phyloP scores from a whole-genome alignment of 2,113 vertebrate species.

The Gobio gobio region DNA sequence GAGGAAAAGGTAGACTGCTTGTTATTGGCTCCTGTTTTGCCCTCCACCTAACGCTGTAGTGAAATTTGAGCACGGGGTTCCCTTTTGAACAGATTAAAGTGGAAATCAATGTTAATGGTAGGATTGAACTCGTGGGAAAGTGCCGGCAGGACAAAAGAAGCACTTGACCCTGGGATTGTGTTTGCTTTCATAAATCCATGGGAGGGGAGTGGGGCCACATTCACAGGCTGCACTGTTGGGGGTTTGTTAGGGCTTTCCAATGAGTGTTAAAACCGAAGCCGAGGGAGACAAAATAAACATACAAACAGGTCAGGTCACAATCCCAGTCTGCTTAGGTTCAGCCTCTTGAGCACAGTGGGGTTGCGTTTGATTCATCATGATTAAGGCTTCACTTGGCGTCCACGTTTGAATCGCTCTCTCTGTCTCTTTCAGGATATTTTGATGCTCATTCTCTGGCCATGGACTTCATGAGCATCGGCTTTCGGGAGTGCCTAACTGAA shows the following conservation, averaged over 20 bases:
- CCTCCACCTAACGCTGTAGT: constrained; percentile 53
- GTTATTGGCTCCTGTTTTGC: constrained; percentile 41
- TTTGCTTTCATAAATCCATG: constrained; percentile 93
- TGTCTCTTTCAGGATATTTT: constrained; percentile 79
- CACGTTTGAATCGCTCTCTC: not conserved
- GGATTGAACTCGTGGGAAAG: constrained; percentile 94
- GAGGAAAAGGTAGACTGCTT: constrained; percentile 88
- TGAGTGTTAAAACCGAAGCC: constrained; percentile 76
- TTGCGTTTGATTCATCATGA: constrained; percentile 9
- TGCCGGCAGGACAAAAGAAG: constrained; percentile 86
- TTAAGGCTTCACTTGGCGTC: not conserved
- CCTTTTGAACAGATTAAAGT: constrained; percentile 82
- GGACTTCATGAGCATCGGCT: constrained; percentile 98
- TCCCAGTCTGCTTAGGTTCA: constrained; percentile 41
- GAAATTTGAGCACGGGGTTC: constrained; percentile 68
- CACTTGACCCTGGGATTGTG: constrained; percentile 92
- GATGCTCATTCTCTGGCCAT: constrained; percentile 89
- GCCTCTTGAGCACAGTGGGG: constrained; percentile 30
- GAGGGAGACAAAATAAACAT: constrained; percentile 84
- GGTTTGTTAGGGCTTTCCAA: constrained; percentile 86
- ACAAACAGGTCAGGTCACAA: constrained; percentile 69
- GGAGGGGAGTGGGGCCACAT: constrained; percentile 83
- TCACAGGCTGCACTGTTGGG: constrained; percentile 81
- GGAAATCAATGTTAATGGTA: constrained; percentile 89
- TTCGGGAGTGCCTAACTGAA: constrained; percentile 90